Conservation (phyloP, 2,888 invertebrate genomes). For the Acrobasis repandana region DNA sequence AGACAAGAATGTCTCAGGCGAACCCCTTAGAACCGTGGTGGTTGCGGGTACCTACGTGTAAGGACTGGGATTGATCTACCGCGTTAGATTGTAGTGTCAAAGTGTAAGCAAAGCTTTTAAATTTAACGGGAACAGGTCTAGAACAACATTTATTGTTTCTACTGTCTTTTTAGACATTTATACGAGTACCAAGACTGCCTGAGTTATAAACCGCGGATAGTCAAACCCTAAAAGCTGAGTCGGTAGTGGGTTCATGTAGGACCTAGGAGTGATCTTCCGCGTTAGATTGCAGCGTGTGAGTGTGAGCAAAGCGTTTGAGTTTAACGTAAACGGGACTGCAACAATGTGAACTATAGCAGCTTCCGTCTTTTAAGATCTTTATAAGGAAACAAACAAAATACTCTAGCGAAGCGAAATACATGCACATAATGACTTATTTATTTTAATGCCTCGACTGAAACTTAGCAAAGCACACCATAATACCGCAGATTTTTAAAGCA, state of each 20-base stretch:
- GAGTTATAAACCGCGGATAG: no score
- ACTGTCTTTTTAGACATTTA: background rate
- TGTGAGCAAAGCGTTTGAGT: conserved; percentile 13
- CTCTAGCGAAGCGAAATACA: background rate
- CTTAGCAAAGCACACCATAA: no score
- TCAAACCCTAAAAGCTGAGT: background rate
- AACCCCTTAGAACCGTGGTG: background rate
- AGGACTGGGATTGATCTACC: conserved; percentile 13
- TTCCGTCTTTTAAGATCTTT: conserved; percentile 10
- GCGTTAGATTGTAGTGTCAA: conserved; percentile 9
- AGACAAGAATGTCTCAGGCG: no score
- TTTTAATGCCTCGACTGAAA: no score
- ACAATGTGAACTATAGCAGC: conserved; percentile 9
- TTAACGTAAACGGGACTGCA: background rate
- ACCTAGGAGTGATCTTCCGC: conserved; percentile 12
- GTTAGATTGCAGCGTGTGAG: conserved; percentile 15
- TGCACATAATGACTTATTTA: no score
- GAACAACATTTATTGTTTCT: conserved; percentile 10
- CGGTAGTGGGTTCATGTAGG: background rate
- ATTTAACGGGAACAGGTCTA: conserved; percentile 8
- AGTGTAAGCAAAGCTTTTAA: conserved; percentile 15
- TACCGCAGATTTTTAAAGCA: no score
- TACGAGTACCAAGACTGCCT: no score
- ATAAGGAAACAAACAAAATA: no score
- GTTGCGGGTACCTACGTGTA: background rate